Evolutionary conservation across 2,113 vertebrate species (phyloP), one percentile per base, ranked within the genome.

Genomic region (Hipposideros armiger): DNA sequence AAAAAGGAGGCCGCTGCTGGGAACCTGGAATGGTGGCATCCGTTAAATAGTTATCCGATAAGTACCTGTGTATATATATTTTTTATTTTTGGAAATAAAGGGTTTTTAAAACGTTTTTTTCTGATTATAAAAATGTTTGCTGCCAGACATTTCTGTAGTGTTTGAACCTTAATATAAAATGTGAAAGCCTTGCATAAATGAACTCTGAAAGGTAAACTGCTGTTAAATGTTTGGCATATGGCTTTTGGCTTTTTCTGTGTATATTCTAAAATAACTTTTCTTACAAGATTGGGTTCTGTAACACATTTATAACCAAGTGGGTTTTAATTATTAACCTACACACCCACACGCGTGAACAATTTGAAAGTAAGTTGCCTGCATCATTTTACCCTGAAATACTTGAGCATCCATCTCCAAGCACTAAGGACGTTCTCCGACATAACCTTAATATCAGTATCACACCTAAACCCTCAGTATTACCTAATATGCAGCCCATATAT

Each of bases 201-300:
- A 83, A 11, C 76, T 4, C 8, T 74, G 50, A 69, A 56, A 56
- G 45, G 50, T 70, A 54, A 84, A 54, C 40, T 56, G 19, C 30
- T 64, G 9, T 70, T 66, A 93, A 66, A 32, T 81, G 69, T 78
- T 77, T 78, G n/a, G 30, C 54, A 87, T 69, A 28, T 40, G 54
- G 20, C 13, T 54, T 78, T 52, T 64, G 77, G 14, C 10, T 52
- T 95, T 92, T 64, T 32, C 22, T 64, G 0, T 87, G n/a, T 66
- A 22, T 95, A 82, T 66, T 92, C 19, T 94, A 77, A 77, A 74
- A 19, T 45, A 95, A 24, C 3, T 92, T 90, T 67, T 90, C 80
- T 82, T 90, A 42, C 0, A 86, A 81, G 32, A 83, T 82, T 66
- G 45, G 19, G 45, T 30, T 42, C 30, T 76, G 45, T n/a, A 15